Conservation (phyloP, 2,888 invertebrate species). For the Cepaea hortensis region DNA sequence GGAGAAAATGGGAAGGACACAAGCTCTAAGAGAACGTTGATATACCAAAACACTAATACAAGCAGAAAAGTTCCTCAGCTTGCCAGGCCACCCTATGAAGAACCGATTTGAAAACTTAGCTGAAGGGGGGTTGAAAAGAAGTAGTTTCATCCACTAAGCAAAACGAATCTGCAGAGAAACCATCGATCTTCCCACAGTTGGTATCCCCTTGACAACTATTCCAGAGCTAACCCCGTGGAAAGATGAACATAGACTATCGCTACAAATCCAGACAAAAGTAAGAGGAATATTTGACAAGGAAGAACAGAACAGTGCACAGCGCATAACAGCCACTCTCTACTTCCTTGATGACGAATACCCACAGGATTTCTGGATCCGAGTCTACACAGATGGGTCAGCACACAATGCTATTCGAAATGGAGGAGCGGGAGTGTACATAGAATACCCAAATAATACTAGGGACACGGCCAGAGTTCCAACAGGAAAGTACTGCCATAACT, state of each 20-base stretch:
- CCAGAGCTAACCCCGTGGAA: neutral
- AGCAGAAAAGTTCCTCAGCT: neutral
- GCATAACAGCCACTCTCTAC: neutral
- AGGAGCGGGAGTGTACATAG: neutral
- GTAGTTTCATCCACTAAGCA: neutral
- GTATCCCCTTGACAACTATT: neutral
- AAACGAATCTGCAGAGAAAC: neutral
- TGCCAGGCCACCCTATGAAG: neutral
- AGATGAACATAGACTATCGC: neutral
- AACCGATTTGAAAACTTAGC: neutral
- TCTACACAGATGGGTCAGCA: slow-evolving; percentile 1
- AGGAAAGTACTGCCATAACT: neutral
- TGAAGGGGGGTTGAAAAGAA: neutral
- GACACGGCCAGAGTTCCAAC: neutral
- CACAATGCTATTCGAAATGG: neutral
- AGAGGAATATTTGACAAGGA: neutral
- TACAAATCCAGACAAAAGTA: neutral
- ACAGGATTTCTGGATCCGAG: neutral
- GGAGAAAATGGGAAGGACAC: neutral
- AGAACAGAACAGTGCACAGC: neutral
- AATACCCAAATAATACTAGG: neutral
- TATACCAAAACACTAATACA: neutral
- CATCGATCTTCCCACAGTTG: neutral
- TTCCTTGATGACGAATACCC: neutral
- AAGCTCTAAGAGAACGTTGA: neutral